Base-by-base conservation (phyloP, 2,888 invertebrate species). In the Petrophora chlorosata region DNA sequence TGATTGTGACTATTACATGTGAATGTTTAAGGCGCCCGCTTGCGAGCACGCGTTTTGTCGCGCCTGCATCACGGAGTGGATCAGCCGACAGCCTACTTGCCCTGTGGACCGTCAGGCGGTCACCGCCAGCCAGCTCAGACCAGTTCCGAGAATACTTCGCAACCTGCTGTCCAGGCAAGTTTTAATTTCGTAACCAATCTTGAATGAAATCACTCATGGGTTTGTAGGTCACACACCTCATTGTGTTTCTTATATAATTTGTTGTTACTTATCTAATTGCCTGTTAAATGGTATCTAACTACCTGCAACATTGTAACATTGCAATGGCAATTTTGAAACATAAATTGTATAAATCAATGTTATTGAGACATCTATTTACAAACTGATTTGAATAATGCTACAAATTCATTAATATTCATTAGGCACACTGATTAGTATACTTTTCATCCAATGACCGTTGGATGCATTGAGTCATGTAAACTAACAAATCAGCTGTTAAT, bases 1-100 rank as follows among this genome's bases (percentile, higher is more conserved):
- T n/a, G n/a, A n/a, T n/a, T n/a, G n/a, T n/a, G n/a, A n/a, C n/a
- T n/a, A 19, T 19, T 2, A 19, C 33, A 19, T 46, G 23, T 46
- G 25, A 25, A 47, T 41, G 49, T 66, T 53, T 45, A 81, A 97
- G 98, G 98, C 98, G 42, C 97, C 97, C 38, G 94, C 94, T 67
- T 99, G 98, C 85, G 98, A 99, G 81, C 98, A 99, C 90, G 98
- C 98, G 45, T 99, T 98, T 87, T 99, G 98, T 82, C 94, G 95
- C 67, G 94, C 93, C 36, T 99, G 98, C 84, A 99, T 99, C 68
- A 95, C 95, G 54, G 97, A 98, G 86, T 99, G 98, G 98, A 93
- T 98, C 61, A 95, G 95, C 59, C 93, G 97, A 38, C 98, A 98
- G 80, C 97, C 97, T 10, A 98, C 97, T 22, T 99, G 98, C 76